These are phyloP conservation scores for Saimiri boliviensis DNA, from an alignment of 2,113 vertebrate genomes.

Conservation along the genomic window DNA sequence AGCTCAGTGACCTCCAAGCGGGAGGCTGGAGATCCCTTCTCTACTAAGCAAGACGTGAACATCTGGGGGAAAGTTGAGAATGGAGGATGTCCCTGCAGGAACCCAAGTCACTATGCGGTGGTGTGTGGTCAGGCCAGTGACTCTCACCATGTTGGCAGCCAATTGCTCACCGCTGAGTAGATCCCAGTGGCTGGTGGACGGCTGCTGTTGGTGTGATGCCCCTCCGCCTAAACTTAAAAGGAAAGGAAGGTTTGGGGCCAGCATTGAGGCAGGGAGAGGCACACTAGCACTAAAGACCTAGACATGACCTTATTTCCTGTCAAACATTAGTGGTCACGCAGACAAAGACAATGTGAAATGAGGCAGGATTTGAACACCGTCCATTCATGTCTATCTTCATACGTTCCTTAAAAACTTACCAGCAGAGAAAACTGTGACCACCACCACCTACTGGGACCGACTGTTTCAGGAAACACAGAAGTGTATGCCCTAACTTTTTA, in stretches of 20 bases:
- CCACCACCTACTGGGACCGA: conserved; percentile 67
- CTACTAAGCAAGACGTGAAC: neutral
- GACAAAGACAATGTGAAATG: conserved; percentile 61
- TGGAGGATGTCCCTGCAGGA: neutral
- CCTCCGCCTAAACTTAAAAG: neutral
- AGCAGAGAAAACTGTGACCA: conserved; percentile 61
- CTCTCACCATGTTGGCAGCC: neutral
- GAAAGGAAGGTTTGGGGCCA: neutral
- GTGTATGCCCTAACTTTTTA: conserved; percentile 66
- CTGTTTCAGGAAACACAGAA: conserved; percentile 62
- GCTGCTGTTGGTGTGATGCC: neutral
- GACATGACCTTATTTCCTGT: conserved; percentile 44
- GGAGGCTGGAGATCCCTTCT: neutral
- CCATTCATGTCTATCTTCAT: conserved; percentile 77
- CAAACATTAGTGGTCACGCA: neutral
- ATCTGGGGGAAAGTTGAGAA: neutral
- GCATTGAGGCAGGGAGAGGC: neutral
- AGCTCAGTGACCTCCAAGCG: neutral
- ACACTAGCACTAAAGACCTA: neutral
- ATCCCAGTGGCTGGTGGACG: conserved; percentile 15
- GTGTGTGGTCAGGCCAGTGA: neutral
- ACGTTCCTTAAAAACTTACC: conserved; percentile 77
- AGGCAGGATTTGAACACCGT: conserved; percentile 72
- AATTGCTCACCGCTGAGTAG: neutral
- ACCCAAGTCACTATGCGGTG: neutral